Base-by-base conservation (phyloP, 1,140 invertebrate genomes). In the Drosophila eugracilis region DNA sequence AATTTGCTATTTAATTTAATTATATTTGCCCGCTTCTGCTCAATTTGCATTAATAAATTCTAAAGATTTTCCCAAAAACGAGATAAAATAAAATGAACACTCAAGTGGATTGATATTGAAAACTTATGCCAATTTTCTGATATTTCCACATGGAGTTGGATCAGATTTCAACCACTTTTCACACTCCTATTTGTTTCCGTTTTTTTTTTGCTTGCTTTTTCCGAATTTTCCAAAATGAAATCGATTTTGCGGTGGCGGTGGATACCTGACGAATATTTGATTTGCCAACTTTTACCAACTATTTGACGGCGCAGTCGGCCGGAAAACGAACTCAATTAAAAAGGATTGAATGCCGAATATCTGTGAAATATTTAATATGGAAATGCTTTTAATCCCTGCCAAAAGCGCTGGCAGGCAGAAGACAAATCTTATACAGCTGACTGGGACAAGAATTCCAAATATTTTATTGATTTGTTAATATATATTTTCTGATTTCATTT, bases 391-490 rank as follows among this genome's bases (percentile, higher is more conserved):
- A 44, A 67, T 69, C 37, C 47, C 22, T 28, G 17, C n/a, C 28
- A 30, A 10, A 53, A 53, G 24, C 15, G 28, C 30, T 15, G 21
- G 5, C 28, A 7, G 36, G 37, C 21, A 17, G 15, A 52, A 53
- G 36, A 44, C 36, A 34, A 67, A 28, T 67, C 28, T 28, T 69
- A 22, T 34, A n/a, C 44, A 5, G 44, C 45, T n/a, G 32, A 48
- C 44, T 37, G 41, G 4, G 10, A 9, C 19, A 65, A 21, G 57
- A 42, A 63, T 53, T 42, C 34, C 21, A 69, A 69, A 50, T 69
- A 69, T 69, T 69, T 67, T 69, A 69, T 69, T 69, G 65, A 69
- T 69, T 69, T 69, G 62, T 67, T 67, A 69, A 69, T 69, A 65
- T 65, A 62, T 65, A 65, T 69, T 67, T 69, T 67, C 22, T 53